Evolutionary conservation across 2,113 vertebrate species (phyloP).

Genomic region (Eulemur rufifrons): DNA sequence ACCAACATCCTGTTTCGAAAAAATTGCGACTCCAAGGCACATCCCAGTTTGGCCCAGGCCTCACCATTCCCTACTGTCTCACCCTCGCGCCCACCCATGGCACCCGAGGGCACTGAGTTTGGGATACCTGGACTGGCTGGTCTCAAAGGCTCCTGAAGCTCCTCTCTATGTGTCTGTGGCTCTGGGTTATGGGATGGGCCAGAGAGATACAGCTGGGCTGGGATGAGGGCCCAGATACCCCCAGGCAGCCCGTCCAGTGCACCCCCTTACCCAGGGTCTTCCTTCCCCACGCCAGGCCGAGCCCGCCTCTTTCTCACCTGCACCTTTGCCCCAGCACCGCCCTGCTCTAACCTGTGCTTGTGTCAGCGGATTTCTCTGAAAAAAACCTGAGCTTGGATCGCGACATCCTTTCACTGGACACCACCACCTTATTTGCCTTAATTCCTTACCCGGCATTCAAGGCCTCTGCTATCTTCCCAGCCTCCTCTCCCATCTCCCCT

Average conservation of each 20-base stretch:
- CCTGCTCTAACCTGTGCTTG: too few relatives aligned
- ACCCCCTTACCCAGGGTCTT: not conserved
- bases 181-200: not conserved
- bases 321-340: not conserved
- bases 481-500: not conserved
- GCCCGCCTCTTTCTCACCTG: not conserved
- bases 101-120: not conserved
- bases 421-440: too few relatives aligned
- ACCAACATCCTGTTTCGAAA: not conserved
- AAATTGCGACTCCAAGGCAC: too few relatives aligned
- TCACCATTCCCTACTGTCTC: not conserved
- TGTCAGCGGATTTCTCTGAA: not conserved
- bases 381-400: fast-evolving
- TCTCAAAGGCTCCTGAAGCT: not conserved
- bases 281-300: not conserved
- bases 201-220: not conserved
- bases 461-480: not conserved
- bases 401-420: too few relatives aligned
- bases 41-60: not conserved
- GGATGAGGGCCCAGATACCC: too few relatives aligned
- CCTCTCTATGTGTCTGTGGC: not conserved
- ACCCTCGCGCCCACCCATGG: not conserved
- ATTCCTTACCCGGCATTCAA: not conserved
- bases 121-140: not conserved
- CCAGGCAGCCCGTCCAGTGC: not conserved